Conservation (phyloP, 2,888 invertebrate genomes). For the Zygaena filipendulae region DNA sequence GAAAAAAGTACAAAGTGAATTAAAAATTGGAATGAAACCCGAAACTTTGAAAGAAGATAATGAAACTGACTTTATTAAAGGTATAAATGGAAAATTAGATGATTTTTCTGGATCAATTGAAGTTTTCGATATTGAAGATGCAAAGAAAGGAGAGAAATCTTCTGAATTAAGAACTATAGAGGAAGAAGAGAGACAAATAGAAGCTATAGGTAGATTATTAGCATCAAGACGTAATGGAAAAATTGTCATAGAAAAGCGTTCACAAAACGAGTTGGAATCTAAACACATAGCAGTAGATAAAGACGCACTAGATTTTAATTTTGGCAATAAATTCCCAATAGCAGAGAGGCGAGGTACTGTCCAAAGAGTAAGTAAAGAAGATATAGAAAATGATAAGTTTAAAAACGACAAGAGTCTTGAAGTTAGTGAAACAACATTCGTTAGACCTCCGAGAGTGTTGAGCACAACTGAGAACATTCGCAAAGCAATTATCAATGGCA, state of each 20-base stretch:
- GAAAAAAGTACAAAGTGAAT: conserved; percentile 11
- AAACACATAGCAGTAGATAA: conserved; percentile 47
- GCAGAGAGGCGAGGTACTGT: conserved; percentile 44
- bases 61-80: conserved; percentile 35
- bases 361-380: conserved; percentile 52
- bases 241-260: conserved; percentile 45
- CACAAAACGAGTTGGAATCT: conserved; percentile 47
- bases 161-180: conserved; percentile 48
- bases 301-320: conserved; percentile 43
- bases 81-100: conserved; percentile 52
- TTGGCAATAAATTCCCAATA: conserved; percentile 44
- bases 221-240: conserved; percentile 48
- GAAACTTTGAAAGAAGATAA: conserved; percentile 23
- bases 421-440: conserved; percentile 55
- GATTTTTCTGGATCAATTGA: conserved; percentile 53
- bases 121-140: conserved; percentile 53
- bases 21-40: conserved; percentile 21
- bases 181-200: conserved; percentile 60
- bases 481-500: conserved; percentile 56
- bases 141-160: conserved; percentile 36
- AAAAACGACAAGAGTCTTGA: conserved; percentile 46
- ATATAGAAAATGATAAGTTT: conserved; percentile 42
- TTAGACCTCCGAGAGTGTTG: conserved; percentile 49
- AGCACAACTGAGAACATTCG: conserved; percentile 51
- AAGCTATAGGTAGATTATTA: conserved; percentile 54